phyloP scores from a whole-genome alignment of 35 echinoderm and acorn worm species.

The Ptychodera flava region DNA sequence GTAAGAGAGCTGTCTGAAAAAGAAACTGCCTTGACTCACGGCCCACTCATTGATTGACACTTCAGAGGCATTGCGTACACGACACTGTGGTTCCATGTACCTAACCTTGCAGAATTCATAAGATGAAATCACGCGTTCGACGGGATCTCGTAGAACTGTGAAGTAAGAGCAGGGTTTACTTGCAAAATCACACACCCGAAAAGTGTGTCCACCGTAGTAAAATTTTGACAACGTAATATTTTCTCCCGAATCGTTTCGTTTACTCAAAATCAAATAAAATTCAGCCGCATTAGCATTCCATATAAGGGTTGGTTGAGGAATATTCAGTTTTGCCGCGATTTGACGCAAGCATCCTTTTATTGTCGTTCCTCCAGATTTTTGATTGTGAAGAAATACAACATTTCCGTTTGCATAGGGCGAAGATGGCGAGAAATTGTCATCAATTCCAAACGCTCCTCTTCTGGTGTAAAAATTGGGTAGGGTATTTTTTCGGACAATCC shows the following conservation, averaged over 20 bases:
- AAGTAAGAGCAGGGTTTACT: constrained; percentile 78
- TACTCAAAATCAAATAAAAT: background rate
- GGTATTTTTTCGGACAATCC: constrained; percentile 19
- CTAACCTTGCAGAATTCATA: constrained; percentile 71
- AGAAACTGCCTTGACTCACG: constrained; percentile 77
- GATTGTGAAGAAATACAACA: constrained; percentile 70
- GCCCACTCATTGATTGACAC: constrained; percentile 78
- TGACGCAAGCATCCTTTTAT: constrained; percentile 65
- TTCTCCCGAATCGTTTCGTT: background rate
- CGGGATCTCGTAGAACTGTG: constrained; percentile 79
- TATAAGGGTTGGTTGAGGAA: background rate
- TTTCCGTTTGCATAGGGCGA: constrained; percentile 16
- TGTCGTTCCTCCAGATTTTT: constrained; percentile 80
- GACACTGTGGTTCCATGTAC: constrained; percentile 66
- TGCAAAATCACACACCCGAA: constrained; percentile 71
- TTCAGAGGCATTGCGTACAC: constrained; percentile 46
- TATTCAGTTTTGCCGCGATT: background rate
- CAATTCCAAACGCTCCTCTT: background rate
- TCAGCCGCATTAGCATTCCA: constrained; percentile 21
- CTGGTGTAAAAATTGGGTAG: constrained; percentile 46
- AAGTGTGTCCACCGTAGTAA: constrained; percentile 81
- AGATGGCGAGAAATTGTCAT: background rate
- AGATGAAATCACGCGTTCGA: constrained; percentile 81
- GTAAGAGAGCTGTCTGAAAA: constrained; percentile 73
- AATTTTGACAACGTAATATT: constrained; percentile 9